phyloP scores from a whole-genome alignment of 2,888 invertebrate species.

The Omphaloscelis lunosa region DNA sequence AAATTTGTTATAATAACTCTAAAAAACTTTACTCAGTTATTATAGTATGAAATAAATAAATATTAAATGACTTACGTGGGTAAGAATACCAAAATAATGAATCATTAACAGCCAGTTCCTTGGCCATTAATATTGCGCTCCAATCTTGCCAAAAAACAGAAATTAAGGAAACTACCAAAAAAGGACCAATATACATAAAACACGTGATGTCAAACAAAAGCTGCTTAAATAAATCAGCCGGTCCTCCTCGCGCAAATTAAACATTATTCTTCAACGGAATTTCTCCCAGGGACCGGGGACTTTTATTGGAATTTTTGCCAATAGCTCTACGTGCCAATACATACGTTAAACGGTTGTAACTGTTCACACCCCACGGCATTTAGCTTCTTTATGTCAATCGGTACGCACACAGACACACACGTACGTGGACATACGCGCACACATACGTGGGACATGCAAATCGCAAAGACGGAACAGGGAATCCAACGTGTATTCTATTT shows the following conservation, averaged over 20 bases:
- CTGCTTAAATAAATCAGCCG: conserved; percentile 80
- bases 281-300: conserved; percentile 79
- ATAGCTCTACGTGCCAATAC: conserved; percentile 89
- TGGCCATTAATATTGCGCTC: not conserved
- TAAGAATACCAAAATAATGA: too few species aligned
- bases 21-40: too few species aligned
- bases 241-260: conserved; percentile 85
- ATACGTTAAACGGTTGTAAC: conserved; percentile 83
- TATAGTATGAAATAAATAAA: too few species aligned
- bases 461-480: conserved; percentile 86
- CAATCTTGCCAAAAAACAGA: conserved; percentile 20
- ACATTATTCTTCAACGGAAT: conserved; percentile 88
- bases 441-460: conserved; percentile 83
- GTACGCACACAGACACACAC: conserved; percentile 69
- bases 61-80: too few species aligned
- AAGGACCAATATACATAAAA: conserved; percentile 53
- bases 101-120: not conserved
- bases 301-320: conserved; percentile 90
- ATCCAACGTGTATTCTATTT: conserved; percentile 89
- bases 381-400: conserved; percentile 88
- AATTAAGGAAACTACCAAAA: conserved; percentile 41
- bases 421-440: conserved; percentile 67
- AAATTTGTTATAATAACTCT: too few species aligned
- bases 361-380: conserved; percentile 85
- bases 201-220: conserved; percentile 56